Evolutionary conservation across 2,888 invertebrate species (phyloP).

Genomic region (Pollenia angustigena): DNA sequence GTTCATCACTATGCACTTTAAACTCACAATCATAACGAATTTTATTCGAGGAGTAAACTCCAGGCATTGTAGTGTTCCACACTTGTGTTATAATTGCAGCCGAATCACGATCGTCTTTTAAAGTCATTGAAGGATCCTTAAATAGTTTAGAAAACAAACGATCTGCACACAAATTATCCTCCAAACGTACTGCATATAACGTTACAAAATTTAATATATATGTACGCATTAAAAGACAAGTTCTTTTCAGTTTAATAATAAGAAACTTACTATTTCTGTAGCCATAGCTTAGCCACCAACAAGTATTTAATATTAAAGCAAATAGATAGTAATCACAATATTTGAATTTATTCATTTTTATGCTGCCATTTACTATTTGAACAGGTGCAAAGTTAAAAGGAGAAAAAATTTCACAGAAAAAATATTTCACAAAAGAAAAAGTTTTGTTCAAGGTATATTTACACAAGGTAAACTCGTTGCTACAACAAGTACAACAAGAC

Average conservation of each 20-base stretch:
- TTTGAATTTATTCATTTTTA: conserved; percentile 56
- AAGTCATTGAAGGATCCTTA: conserved; percentile 79
- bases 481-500: too few species aligned
- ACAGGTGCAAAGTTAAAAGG: conserved; percentile 50
- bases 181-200: conserved; percentile 78
- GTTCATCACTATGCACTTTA: conserved; percentile 78
- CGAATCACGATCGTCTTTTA: conserved; percentile 81
- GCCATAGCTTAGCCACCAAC: conserved; percentile 69
- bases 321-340: conserved; percentile 50
- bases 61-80: conserved; percentile 81
- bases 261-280: conserved; percentile 76
- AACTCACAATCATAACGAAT: conserved; percentile 82
- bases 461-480: too few species aligned
- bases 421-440: conserved; percentile 60
- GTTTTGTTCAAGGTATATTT: too few species aligned
- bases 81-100: conserved; percentile 81
- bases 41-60: conserved; percentile 77
- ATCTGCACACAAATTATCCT: conserved; percentile 82
- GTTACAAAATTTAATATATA: conserved; percentile 3
- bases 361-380: conserved; percentile 55
- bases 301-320: conserved; percentile 63
- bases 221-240: conserved; percentile 27
- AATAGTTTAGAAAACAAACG: conserved; percentile 79
- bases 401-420: conserved; percentile 55
- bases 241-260: not conserved